Evolutionary conservation across 1,140 invertebrate genomes (phyloP).

Genomic region (Sinella curviseta): DNA sequence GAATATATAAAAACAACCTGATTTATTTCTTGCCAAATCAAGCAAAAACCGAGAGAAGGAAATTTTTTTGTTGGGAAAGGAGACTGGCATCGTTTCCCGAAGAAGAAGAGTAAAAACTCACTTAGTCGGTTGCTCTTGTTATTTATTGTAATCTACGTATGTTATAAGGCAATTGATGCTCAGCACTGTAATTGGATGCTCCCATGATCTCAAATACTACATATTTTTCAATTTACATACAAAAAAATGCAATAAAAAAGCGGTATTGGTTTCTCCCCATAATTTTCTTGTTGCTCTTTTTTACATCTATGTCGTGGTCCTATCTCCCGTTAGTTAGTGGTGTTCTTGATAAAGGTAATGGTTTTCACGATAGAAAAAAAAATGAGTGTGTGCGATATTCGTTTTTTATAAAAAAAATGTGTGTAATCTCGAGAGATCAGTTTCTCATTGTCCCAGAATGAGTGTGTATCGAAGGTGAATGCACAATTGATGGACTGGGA

Average conservation of each 20-base stretch:
- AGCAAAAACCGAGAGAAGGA: constrained; percentile 1
- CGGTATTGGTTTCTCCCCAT: too few species aligned
- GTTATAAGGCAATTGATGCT: neutral
- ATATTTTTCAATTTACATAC: neutral
- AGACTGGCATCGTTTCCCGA: neutral
- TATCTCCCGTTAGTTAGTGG: neutral
- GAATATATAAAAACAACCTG: neutral
- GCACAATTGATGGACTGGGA: too few species aligned
- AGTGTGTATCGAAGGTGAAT: too few species aligned
- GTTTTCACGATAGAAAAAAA: neutral
- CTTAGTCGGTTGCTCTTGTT: neutral
- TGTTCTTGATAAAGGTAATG: neutral
- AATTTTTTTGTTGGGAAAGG: constrained; percentile 2
- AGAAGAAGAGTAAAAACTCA: too few species aligned
- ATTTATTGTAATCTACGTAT: too few species aligned
- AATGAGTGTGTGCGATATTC: neutral
- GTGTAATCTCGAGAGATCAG: too few species aligned
- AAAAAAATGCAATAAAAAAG: neutral
- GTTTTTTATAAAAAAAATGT: too few species aligned
- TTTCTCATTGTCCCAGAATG: too few species aligned
- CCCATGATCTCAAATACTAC: neutral
- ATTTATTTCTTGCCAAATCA: constrained; percentile 17
- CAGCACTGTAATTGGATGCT: neutral
- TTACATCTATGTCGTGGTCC: too few species aligned
- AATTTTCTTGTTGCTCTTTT: too few species aligned